A percentile compares a stretch with the other conserved stretches of the same genome.
Conservation (phyloP, 2,113 vertebrate genomes). For the Pyxicephalus adspersus region DNA sequence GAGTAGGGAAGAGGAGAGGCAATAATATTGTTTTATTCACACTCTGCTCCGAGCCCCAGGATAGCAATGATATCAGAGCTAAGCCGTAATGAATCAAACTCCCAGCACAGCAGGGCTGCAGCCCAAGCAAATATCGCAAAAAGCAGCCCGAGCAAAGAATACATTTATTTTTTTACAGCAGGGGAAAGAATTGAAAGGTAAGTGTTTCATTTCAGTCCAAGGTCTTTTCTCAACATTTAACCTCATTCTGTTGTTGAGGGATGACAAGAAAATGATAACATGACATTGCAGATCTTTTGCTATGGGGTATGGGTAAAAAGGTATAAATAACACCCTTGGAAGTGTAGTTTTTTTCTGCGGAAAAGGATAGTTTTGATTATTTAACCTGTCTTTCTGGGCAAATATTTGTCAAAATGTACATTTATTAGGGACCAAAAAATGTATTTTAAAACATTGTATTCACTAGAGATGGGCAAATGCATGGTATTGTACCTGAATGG, state of each 20-base stretch:
- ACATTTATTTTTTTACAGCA: neutral
- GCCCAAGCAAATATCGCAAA: conserved; percentile 27
- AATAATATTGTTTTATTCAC: conserved; percentile 39
- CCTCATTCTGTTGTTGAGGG: neutral
- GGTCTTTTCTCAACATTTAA: conserved; percentile 33
- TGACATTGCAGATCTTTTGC: too few relatives aligned
- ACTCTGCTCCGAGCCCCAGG: conserved; percentile 31
- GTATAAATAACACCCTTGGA: too few relatives aligned
- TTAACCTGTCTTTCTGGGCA: too few relatives aligned
- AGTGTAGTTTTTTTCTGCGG: too few relatives aligned
- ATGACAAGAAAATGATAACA: neutral
- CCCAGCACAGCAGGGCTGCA: conserved; percentile 33
- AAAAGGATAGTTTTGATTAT: too few relatives aligned
- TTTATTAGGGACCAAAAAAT: too few relatives aligned
- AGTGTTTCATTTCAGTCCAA: conserved; percentile 20
- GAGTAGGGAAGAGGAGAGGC: conserved; percentile 12
- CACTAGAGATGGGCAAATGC: too few relatives aligned
- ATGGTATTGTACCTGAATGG: too few relatives aligned
- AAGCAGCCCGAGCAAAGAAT: neutral
- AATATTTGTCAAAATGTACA: too few relatives aligned
- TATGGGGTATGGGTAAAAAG: too few relatives aligned
- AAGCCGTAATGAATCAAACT: conserved; percentile 36
- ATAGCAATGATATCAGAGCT: conserved; percentile 33
- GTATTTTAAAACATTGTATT: too few relatives aligned
- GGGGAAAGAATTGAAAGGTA: conserved; percentile 33